Conservation (phyloP, 2,113 vertebrate species). For the Hippocampus comes region DNA sequence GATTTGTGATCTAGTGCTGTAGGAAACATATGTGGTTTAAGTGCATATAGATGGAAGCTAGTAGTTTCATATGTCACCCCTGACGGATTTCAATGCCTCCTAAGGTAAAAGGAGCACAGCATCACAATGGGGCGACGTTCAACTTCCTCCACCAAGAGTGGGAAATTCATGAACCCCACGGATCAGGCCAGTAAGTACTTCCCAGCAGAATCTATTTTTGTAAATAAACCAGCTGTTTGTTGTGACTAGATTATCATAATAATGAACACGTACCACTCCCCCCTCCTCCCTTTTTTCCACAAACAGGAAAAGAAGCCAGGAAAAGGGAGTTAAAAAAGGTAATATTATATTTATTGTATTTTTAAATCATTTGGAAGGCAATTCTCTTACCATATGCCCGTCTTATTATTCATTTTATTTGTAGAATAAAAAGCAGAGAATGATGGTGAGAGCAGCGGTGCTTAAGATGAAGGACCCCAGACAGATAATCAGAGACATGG, state of each 20-base stretch:
- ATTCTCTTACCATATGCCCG: background rate
- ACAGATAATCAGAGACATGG: constrained; percentile 98
- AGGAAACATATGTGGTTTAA: background rate
- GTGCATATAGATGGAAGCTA: background rate
- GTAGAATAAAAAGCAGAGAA: constrained; percentile 98
- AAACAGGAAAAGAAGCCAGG: constrained; percentile 94
- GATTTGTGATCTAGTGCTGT: background rate
- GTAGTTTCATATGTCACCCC: background rate
- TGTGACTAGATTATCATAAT: background rate
- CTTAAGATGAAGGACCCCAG: constrained; percentile 99
- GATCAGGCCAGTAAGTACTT: constrained; percentile 93
- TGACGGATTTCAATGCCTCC: background rate
- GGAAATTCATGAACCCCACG: constrained; percentile 99
- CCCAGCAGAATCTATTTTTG: background rate
- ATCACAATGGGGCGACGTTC: constrained; percentile 92
- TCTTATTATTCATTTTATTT: background rate
- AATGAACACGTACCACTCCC: background rate
- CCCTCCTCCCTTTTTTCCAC: too few relatives aligned
- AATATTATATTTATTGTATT: background rate
- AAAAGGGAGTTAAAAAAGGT: constrained; percentile 99
- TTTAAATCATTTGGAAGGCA: background rate
- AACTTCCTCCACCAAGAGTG: constrained; percentile 99
- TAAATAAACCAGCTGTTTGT: background rate
- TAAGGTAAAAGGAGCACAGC: constrained; percentile 49
- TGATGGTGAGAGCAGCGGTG: constrained; percentile 98